These are phyloP conservation scores for Vesta saturnalis DNA, from an alignment of 2,888 invertebrate genomes.

Conservation along the genomic window DNA sequence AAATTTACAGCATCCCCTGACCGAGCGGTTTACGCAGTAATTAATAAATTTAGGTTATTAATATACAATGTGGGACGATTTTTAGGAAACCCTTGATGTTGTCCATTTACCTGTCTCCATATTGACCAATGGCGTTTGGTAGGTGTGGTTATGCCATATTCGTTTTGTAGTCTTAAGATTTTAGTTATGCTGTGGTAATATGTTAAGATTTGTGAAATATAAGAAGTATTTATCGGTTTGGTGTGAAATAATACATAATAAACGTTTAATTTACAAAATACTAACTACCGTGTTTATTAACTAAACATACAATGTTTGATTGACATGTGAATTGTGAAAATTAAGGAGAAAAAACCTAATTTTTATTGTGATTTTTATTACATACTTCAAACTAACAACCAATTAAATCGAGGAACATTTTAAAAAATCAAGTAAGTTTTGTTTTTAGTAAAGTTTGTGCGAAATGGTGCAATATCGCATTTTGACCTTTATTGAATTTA, in stretches of 20 bases:
- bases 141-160: conserved; percentile 50
- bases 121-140: conserved; percentile 50
- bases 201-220: conserved; percentile 59
- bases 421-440: too few relatives aligned
- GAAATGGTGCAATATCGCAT: too few relatives aligned
- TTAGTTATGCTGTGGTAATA: conserved; percentile 58
- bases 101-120: conserved; percentile 41
- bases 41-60: background rate
- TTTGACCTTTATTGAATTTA: too few relatives aligned
- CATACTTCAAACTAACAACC: too few relatives aligned
- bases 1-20: background rate
- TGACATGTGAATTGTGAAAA: conserved; percentile 46
- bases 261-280: conserved; percentile 61
- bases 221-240: conserved; percentile 61
- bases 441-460: too few relatives aligned
- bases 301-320: conserved; percentile 56
- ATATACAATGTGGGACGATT: conserved; percentile 2
- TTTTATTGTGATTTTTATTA: conserved; percentile 11
- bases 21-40: background rate
- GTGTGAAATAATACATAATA: conserved; percentile 63
- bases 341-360: conserved; percentile 23
- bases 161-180: conserved; percentile 55
- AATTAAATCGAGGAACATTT: too few relatives aligned
- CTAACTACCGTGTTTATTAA: conserved; percentile 56
- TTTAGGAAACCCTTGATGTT: background rate